Base-by-base conservation (phyloP, 1,140 invertebrate species). In the Rhyzopertha dominica region DNA sequence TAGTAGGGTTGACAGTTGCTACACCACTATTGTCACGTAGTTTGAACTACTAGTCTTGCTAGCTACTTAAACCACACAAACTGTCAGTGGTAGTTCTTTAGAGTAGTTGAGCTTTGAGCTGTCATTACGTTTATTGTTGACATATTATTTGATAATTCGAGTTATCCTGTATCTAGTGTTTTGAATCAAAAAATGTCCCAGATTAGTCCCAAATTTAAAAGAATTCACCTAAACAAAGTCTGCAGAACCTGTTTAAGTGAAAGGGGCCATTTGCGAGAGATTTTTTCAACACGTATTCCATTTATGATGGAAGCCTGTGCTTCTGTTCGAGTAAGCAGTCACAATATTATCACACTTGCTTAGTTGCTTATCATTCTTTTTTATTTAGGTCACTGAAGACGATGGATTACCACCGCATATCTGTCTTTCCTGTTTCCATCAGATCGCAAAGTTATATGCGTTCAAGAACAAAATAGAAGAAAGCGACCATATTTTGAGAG, bases 381-480 rank as follows among this genome's bases (percentile, higher is more conserved):
- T 38, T 12, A 39, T 43, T 28, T 23, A 61, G 58, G 49, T 61
- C 10, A 35, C 28, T 16, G 47, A 56, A 43, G 20, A 51, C 30
- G 58, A 61, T 47, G 47, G 39, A 7, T 36, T 61, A 29, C 56
- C 58, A n/a, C 39, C 25, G 14, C 26, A 58, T 17, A 38, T 61
- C 7, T 61, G 58, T 43, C 32, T 48, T 9, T 34, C 43, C 38
- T 61, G 58, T 48, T 52, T 58, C 32, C 49, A 49, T 36, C 37
- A 47, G 31, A 58, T 61, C 25, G 38, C 48, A 13, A 51, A 56
- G 49, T 56, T 51, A 24, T 56, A 58, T 31, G 39, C 43, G 19
- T 58, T 61, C 28, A 61, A 58, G 26, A 54, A 48, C 26, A 59
- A 57, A 53, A 38, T 57, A 16, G 54, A 57, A 44, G 37, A 38